Evolutionary conservation across 2,888 invertebrate species (phyloP), one percentile per base, ranked within the genome.

Genomic region (Helicoverpa assulta): DNA sequence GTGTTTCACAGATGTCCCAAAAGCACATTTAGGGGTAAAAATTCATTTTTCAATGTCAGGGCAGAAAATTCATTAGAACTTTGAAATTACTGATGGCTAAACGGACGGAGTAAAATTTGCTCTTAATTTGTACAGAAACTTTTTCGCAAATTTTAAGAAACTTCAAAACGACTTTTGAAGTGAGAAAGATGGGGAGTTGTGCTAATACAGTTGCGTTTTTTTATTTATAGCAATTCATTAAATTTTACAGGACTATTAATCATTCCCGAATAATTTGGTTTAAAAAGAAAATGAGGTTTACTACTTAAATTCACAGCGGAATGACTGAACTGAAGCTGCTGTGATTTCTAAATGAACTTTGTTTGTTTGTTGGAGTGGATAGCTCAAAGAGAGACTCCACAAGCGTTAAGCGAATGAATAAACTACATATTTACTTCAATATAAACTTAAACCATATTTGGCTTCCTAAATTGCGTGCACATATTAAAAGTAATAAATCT

Each of bases 11-110:
- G 89, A 91, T 91, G 91, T 90, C 90, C 89, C 89, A 89, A 80
- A 85, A 88, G 88, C 84, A 88, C 86, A 89, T 92, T 90, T 91
- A 89, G 90, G 92, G 92, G 83, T 89, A 89, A 85, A 90, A 94
- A 95, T 93, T 94, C 94, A 95, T 95, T 95, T 95, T 93, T 95
- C 95, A 95, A 94, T 93, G 95, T 95, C 95, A 93, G 89, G 91
- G 92, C 93, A 93, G 93, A 93, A 95, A 95, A 95, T 95, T 95
- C 95, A 95, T 95, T 95, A 95, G 92, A 95, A 95, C 93, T 95
- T 94, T 92, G 94, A 94, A 94, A 95, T 95, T 95, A 94, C 95
- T 94, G 94, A 95, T 95, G 94, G 94, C 93, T 93, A 93, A 95
- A 93, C 93, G 94, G 95, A 93, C 93, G 93, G 90, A 94, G 95